Evolutionary conservation across 2,113 vertebrate species (phyloP).

Genomic region (Laticauda laticaudata): DNA sequence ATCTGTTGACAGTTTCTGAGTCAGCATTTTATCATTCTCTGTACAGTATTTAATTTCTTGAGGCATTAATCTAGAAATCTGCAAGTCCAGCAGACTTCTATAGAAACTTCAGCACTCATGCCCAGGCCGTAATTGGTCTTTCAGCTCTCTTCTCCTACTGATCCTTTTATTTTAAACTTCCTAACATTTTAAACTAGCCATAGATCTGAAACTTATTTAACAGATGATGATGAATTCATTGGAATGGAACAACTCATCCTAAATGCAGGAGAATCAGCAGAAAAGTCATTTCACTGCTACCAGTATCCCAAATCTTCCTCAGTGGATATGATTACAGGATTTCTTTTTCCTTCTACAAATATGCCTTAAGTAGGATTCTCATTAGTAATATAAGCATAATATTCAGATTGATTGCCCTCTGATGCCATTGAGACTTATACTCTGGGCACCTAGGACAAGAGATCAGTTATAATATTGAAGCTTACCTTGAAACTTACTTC

Average conservation of each 20-base stretch:
- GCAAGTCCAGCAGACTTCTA: not conserved
- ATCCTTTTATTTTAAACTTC: not conserved
- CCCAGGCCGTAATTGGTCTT: not conserved
- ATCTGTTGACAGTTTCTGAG: not conserved
- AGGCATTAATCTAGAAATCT: not conserved
- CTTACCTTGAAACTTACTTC: not conserved
- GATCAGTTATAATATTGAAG: conserved; percentile 3
- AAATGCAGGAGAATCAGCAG: not conserved
- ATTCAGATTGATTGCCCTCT: not conserved
- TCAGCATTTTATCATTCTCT: not conserved
- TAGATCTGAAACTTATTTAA: not conserved
- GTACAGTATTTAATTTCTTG: not conserved
- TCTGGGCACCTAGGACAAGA: not conserved
- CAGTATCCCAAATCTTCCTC: not conserved
- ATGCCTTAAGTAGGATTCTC: not conserved
- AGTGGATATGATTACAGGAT: no score
- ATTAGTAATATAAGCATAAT: not conserved
- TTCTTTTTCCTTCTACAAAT: not conserved
- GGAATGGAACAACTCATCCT: not conserved
- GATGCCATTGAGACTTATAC: not conserved
- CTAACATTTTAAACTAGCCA: not conserved
- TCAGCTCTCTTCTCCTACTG: not conserved
- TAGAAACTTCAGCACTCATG: not conserved
- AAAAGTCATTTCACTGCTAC: not conserved
- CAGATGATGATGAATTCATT: not conserved